Conservation (phyloP, 2,797 vertebrate genomes). For the Schizothorax lantsangensis region DNA sequence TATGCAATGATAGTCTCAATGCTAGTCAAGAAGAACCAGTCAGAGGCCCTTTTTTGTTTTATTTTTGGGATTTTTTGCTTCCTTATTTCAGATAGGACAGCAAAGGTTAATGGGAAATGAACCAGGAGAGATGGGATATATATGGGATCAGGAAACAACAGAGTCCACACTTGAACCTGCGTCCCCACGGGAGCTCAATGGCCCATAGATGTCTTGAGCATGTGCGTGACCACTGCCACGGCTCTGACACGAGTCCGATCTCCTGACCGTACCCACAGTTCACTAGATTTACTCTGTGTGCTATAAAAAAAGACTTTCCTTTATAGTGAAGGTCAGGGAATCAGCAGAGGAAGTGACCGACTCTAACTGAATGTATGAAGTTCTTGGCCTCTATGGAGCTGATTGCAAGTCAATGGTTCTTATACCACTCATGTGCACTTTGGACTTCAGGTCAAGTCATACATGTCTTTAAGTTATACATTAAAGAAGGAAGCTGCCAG, state of each 20-base stretch:
- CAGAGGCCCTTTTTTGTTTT: not conserved
- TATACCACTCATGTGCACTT: not conserved
- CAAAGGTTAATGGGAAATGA: conserved; percentile 20
- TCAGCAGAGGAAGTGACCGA: not conserved
- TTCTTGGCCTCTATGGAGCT: not conserved
- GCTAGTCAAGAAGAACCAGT: not conserved
- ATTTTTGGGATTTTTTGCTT: not conserved
- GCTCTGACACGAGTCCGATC: conserved; percentile 29
- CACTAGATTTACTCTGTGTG: conserved; percentile 27
- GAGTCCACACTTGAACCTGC: conserved; percentile 37
- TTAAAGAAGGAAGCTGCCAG: conserved; percentile 40
- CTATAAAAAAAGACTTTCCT: not conserved
- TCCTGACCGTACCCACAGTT: conserved; percentile 17
- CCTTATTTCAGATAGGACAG: not conserved
- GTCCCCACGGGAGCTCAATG: conserved; percentile 7
- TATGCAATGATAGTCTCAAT: not conserved
- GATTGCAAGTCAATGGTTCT: not conserved
- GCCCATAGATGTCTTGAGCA: conserved; percentile 36
- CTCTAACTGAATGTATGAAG: conserved; percentile 17
- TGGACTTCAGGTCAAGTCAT: not conserved
- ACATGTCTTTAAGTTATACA: conserved; percentile 22
- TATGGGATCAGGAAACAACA: conserved; percentile 37
- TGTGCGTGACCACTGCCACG: conserved; percentile 31
- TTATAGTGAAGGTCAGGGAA: conserved; percentile 28
- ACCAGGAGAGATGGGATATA: conserved; percentile 43